Evolutionary conservation across 2,888 invertebrate species (phyloP).

Genomic region (Temnothorax unifasciatus): DNA sequence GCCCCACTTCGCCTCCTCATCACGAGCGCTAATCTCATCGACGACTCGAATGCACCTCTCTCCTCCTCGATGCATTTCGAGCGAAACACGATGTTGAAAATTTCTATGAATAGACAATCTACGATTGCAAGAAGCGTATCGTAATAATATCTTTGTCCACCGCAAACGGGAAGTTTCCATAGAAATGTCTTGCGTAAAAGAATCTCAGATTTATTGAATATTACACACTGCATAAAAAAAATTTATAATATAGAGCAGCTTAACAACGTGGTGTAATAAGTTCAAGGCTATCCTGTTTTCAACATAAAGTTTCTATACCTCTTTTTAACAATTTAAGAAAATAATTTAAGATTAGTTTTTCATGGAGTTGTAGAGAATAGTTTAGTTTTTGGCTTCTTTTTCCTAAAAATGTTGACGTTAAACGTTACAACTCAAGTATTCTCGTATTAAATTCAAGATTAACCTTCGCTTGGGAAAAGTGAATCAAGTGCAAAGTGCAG

Average conservation of each 20-base stretch:
- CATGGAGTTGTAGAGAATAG: not conserved
- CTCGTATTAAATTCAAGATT: not conserved
- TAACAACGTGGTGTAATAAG: not conserved
- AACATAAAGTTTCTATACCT: not conserved
- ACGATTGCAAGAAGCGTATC: not conserved
- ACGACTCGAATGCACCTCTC: not conserved
- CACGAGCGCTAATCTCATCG: not conserved
- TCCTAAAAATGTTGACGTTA: not conserved
- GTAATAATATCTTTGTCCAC: not conserved
- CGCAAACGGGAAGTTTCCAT: not conserved
- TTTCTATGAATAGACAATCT: not conserved
- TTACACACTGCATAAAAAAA: not conserved
- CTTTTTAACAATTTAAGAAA: not conserved
- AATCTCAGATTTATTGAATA: not conserved
- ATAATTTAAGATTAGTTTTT: not conserved
- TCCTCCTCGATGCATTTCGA: not conserved
- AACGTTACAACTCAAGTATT: not conserved
- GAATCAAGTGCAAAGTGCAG: slow-evolving; percentile 54
- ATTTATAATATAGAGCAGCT: not conserved
- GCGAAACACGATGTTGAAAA: not conserved
- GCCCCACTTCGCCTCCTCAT: not conserved
- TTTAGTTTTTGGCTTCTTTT: not conserved
- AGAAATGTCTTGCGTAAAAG: not conserved
- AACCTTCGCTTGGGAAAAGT: slow-evolving; percentile 55
- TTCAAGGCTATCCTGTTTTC: not conserved